Evolutionary conservation across 2,113 vertebrate species (phyloP).

Genomic region (Psammodynastes pulverulentus): DNA sequence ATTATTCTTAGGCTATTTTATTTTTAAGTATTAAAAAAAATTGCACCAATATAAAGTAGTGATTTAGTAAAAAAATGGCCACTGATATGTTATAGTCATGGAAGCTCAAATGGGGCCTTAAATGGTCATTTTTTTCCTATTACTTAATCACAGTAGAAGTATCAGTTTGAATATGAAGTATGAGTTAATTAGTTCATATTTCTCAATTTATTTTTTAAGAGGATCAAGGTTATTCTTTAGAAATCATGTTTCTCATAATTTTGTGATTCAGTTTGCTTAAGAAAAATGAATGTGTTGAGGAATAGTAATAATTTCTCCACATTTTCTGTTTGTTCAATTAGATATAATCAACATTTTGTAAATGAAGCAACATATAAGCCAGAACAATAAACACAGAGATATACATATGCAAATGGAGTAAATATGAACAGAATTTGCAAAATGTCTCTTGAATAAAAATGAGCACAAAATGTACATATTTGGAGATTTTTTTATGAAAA

Average conservation of each 20-base stretch:
- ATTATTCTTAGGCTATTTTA: not conserved
- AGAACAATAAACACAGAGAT: not conserved
- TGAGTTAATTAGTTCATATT: not conserved
- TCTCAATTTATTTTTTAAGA: not conserved
- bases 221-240: not conserved
- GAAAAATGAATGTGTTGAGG: not conserved
- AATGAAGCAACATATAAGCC: not conserved
- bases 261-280: not conserved
- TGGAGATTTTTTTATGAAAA: not conserved
- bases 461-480: not conserved
- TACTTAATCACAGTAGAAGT: not conserved
- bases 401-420: not conserved
- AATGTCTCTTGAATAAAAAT: not conserved
- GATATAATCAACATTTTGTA: not conserved
- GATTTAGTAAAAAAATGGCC: not conserved
- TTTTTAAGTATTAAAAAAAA: not conserved
- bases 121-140: not conserved
- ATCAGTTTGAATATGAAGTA: not conserved
- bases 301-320: not conserved
- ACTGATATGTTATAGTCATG: not conserved
- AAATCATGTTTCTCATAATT: not conserved
- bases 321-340: not conserved
- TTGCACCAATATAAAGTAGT: not conserved
- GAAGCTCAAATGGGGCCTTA: not conserved
- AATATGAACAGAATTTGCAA: not conserved